Base-by-base conservation (phyloP, 2,113 vertebrate genomes). In the Corythoichthys intestinalis region DNA sequence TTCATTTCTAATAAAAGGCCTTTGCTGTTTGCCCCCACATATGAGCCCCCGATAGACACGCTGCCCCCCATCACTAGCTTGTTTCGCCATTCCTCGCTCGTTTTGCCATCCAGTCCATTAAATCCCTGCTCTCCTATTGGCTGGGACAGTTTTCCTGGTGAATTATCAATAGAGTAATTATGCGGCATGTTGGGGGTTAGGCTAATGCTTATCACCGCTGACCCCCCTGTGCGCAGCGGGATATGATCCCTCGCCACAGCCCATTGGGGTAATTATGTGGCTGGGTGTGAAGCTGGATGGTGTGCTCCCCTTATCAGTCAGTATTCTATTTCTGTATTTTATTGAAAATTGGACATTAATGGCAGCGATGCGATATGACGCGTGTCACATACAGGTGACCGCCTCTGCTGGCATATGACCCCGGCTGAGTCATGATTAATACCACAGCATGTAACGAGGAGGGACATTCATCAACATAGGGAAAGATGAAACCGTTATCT, bases 151-250 rank as follows among this genome's bases (percentile, higher is more conserved):
- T 90, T 93, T 89, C 87, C 86, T 78, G 76, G 83, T 82, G 90
- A 92, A 92, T 93, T 93, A 93, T 93, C 92, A 93, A 93, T 93
- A 88, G 90, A 93, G 90, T 93, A 93, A 93, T 93, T 93, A 93
- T 91, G 86, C 87, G 83, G 89, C 78, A 86, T 91, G 91, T 89
- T 82, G 86, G 88, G 86, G 88, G 91, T 80, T 70, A 65, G 81
- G 85, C 75, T 84, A 78, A 80, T 81, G 87, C 89, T 93, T 93
- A 93, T 93, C 91, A 62, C 72, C 59, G 9, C 80, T 89, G 88
- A 91, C 89, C 91, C 88, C 91, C 91, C 67, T 44, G 80, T 72
- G 79, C 2, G 83, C 67, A 61, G 82, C 70, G 70, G 89, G 88
- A 93, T 91, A 90, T 83, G 90, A 93, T 92, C 89, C 89, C 85